Conservation (phyloP, 2,797 vertebrate species). For the Neosalanx taihuensis region DNA sequence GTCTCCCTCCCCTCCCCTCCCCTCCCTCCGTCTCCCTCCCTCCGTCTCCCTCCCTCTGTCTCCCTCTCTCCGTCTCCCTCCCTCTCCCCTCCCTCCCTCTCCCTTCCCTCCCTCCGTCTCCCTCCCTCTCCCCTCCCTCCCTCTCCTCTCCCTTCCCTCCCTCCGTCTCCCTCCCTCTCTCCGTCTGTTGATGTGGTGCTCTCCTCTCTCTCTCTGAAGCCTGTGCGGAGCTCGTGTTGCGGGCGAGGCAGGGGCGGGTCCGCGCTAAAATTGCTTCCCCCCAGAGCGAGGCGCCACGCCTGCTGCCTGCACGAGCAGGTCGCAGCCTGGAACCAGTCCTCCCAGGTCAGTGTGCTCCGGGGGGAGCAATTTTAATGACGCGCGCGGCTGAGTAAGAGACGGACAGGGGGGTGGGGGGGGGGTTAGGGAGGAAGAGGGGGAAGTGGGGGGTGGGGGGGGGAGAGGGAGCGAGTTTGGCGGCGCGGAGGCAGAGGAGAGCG, state of each 20-base stretch:
- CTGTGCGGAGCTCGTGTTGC: conserved; percentile 79
- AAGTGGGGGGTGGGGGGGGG: conserved; percentile 30
- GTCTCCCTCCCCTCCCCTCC: background rate
- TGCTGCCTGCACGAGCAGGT: conserved; percentile 83
- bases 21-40: background rate
- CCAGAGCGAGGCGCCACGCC: conserved; percentile 78
- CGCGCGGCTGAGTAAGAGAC: conserved; percentile 42
- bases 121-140: conserved; percentile 9
- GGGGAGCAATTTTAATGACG: conserved; percentile 76
- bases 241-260: conserved; percentile 73
- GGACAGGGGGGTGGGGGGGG: conserved; percentile 38
- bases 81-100: background rate
- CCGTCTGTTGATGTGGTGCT: conserved; percentile 69
- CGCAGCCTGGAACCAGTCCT: conserved; percentile 81
- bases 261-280: conserved; percentile 80
- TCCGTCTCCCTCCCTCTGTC: background rate
- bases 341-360: conserved; percentile 83
- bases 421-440: conserved; percentile 42
- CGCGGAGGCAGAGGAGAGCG: background rate
- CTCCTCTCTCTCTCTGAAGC: conserved; percentile 81
- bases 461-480: background rate
- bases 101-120: conserved; percentile 4
- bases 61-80: conserved; percentile 37
- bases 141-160: background rate
- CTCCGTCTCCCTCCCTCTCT: conserved; percentile 30